Base-by-base conservation (phyloP, 2,797 vertebrate genomes). In the Pangasius sanitwongsei region DNA sequence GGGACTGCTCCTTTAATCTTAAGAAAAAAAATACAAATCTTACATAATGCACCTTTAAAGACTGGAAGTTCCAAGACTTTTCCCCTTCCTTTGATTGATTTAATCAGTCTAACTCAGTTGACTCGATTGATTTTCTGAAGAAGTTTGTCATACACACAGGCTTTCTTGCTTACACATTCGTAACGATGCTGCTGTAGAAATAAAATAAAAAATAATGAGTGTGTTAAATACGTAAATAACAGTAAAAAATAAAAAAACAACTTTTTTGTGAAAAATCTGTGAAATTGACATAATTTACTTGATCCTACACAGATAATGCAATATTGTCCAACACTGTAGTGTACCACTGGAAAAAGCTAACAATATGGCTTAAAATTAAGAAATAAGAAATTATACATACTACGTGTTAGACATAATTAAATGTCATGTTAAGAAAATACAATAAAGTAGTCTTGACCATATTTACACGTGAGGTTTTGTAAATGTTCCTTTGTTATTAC, bases 401-500 rank as follows among this genome's bases (percentile, higher is more conserved):
- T 77, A 50, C 23, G 12, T 57, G 16, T 37, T 25, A 82, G 8
- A 31, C 28, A 23, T 23, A 37, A 81, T 31, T 81, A 57, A 59
- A 57, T 1, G 18, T 11, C 25, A 31, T 8, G 13, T 28, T 13
- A 12, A 50, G 20, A 34, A 18, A 6, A n/a, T 6, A 25, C 28
- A 59, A 5, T 41, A 37, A 41, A 16, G 11, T 44, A 63, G 6
- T 81, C 18, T 20, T 83, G 23, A 16, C 16, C 13, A 28, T 83
- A 65, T 83, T 48, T 48, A 44, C 15, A 16, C 16, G 37, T 44
- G 23, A 83, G 28, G 15, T 48, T 67, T 50, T 83, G 61, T 31
- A n/a, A 48, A 65, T 65, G 48, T 41, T 48, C 13, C 41, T 80
- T 44, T 85, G 61, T 69, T 65, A 85, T 80, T 70, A 70, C 61